Evolutionary conservation across 2,797 vertebrate species (phyloP), one percentile per base, ranked within the genome.

Genomic region (Lagorchestes hirsutus): DNA sequence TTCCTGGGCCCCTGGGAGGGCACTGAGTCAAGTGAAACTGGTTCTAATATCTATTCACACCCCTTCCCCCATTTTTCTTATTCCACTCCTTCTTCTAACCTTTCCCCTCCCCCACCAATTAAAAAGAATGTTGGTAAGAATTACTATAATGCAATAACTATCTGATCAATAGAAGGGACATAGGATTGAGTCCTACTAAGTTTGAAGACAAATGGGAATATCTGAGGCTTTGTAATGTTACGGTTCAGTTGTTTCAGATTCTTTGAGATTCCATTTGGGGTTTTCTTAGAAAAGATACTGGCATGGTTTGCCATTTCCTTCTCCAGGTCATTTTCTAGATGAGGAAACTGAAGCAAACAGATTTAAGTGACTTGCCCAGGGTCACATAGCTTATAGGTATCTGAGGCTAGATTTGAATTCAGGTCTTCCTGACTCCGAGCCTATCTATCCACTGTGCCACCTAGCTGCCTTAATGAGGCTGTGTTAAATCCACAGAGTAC

Each of bases 1-100:
- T 96, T 94, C 91, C 93, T 56, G 92, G 93, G 94, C 96, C 96
- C 94, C 92, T 52, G 52, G 92, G 58, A 95, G 28, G 94, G 12
- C 55, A 93, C 52, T 92, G 92, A 31, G 92, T 94, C 93, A 93
- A 90, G 87, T 87, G 92, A 94, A 90, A 95, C 74, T 55, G 57
- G 74, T 22, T 40, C 59, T 95, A 93, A 95, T 93, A 46, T 59
- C n/a, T 18, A 10, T 92, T 96, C 91, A 18, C 28, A 6, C 14
- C 18, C 50, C 55, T 28, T 40, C 46, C 24, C 46, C 18, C 57
- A 90, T 24, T 54, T 4, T 56, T 31, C 50, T 24, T 6, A 0
- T n/a, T 57, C 46, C 22, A 57, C 16, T 50, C 92, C 90, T 50
- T 67, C 87, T 74, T 82, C 31, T 90, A 94, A 57, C 55, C 52